Evolutionary conservation across 2,113 vertebrate species (phyloP).

Genomic region (Trematocara marginatum): DNA sequence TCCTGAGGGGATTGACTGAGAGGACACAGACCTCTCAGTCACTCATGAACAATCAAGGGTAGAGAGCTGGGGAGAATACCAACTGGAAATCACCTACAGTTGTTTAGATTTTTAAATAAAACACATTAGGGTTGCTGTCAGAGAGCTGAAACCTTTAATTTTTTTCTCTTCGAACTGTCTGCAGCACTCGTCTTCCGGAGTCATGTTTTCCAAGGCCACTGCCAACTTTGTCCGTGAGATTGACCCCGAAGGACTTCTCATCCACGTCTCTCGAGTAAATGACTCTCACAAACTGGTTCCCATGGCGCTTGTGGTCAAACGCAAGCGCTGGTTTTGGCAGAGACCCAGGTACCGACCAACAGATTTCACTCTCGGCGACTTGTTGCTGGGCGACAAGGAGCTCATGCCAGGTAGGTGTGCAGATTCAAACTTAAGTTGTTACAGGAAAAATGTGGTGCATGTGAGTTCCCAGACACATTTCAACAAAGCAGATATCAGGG

Average conservation of each 20-base stretch:
- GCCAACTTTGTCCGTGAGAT: slow-evolving; percentile 82
- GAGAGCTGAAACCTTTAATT: background rate
- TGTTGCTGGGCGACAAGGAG: slow-evolving; percentile 71
- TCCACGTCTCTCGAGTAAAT: slow-evolving; percentile 79
- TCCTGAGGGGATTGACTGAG: no score
- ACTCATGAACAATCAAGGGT: background rate
- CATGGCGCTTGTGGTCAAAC: slow-evolving; percentile 84
- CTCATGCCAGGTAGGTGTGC: slow-evolving; percentile 69
- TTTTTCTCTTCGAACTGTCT: background rate
- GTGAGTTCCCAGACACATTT: background rate
- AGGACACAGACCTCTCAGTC: background rate
- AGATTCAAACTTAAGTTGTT: background rate
- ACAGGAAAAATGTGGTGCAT: background rate
- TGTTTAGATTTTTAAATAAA: background rate
- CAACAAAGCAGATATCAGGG: background rate
- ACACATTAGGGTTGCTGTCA: background rate
- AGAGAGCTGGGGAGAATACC: background rate
- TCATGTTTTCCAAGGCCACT: slow-evolving; percentile 91
- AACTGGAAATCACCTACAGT: background rate
- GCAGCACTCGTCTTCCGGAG: background rate
- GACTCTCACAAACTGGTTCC: slow-evolving; percentile 82
- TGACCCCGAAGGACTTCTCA: slow-evolving; percentile 79
- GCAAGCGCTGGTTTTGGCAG: slow-evolving; percentile 86
- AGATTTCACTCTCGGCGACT: slow-evolving; percentile 77
- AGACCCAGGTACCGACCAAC: slow-evolving; percentile 84